Base-by-base conservation (phyloP, 2,113 vertebrate species). In the Pygoscelis antarcticus region DNA sequence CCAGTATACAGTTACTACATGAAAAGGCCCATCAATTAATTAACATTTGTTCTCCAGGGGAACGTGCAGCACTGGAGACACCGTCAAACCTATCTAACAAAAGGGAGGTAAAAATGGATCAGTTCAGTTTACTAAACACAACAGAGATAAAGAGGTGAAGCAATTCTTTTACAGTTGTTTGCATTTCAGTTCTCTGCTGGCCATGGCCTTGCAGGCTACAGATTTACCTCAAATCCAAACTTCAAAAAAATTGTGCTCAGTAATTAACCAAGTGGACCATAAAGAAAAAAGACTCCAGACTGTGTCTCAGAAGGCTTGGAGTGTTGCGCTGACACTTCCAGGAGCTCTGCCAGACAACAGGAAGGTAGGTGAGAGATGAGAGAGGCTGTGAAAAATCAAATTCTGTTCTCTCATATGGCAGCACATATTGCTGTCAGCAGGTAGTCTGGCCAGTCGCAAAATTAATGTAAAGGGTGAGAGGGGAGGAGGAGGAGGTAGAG, bases 381-480 rank as follows among this genome's bases (percentile, higher is more conserved):
- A 64, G 46, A 88, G 55, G 8, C 32, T 5, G 13, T 30, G 44
- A 6, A 42, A 61, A 58, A 25, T 18, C 42, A 20, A 38, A 25
- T 16, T 17, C 51, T 74, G 60, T 51, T 74, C 68, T 69, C 47
- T 76, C 89, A 22, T 36, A 57, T 55, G 88, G 69, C 72, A 93
- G 76, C 92, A 87, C 83, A 93, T 87, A 57, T 44, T 89, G 92
- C 27, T 87, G 72, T 23, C 76, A 87, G 90, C 90, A 79, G 94
- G 97, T 26, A 52, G 64, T 26, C 88, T 75, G 76, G 72, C 80
- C 90, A 62, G 58, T 16, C 19, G 1, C 57, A 42, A 4, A 17
- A 58, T 3, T 11, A 32, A 44, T 16, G 30, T 13, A 25, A 8
- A 2, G 29, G 38, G 38, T 29, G 38, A 80, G 36, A 29, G 16